These are phyloP conservation scores for Noctua janthina DNA, from an alignment of 2,888 invertebrate species.

Conservation along the genomic window DNA sequence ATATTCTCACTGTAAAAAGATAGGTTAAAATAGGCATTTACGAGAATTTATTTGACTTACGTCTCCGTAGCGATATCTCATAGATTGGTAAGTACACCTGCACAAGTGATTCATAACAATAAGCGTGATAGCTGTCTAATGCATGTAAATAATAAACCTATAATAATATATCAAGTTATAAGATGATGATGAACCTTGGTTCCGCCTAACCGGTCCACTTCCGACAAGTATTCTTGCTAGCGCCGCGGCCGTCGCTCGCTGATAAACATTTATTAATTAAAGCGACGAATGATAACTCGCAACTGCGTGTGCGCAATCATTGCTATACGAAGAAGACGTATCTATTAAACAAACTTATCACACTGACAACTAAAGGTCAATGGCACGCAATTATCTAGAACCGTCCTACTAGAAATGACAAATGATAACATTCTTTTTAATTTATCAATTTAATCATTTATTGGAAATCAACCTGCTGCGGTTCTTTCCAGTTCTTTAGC, in stretches of 20 bases:
- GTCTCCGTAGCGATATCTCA: not conserved
- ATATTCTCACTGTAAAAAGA: not conserved
- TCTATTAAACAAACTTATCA: conserved; percentile 62
- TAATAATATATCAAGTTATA: conserved; percentile 3
- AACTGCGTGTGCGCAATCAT: conserved; percentile 50
- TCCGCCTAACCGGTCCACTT: conserved; percentile 46
- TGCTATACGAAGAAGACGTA: conserved; percentile 64
- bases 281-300: conserved; percentile 44
- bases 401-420: conserved; percentile 37
- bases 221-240: conserved; percentile 49
- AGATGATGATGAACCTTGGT: conserved; percentile 25
- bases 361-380: conserved; percentile 62
- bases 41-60: not conserved
- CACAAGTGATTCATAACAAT: not conserved
- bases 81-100: not conserved
- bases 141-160: not conserved
- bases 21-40: not conserved
- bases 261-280: conserved; percentile 56
- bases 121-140: not conserved
- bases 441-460: conserved; percentile 11
- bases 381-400: conserved; percentile 59
- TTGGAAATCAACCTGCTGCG: conserved; percentile 10
- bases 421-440: conserved; percentile 21
- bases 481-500: conserved; percentile 4
- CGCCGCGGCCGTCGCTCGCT: conserved; percentile 41